Percentiles rank a stretch among this genome's conserved stretches.
Evolutionary conservation across 2,888 invertebrate species (phyloP).

Genomic region (Tetropium fuscum): DNA sequence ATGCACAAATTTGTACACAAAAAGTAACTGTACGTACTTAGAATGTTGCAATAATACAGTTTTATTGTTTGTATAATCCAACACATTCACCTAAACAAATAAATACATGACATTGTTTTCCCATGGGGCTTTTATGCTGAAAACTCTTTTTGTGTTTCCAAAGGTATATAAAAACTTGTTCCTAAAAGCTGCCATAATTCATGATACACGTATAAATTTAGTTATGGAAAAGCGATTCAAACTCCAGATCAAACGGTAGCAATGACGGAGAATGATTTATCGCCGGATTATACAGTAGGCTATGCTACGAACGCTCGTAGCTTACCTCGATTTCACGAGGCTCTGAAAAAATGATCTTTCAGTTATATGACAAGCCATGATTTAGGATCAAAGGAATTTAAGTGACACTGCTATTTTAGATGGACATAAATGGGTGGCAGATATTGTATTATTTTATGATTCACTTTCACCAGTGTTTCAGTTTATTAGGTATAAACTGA

Average conservation of each 20-base stretch:
- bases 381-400: slow-evolving; percentile 36
- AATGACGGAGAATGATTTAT: slow-evolving; percentile 56
- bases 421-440: not conserved
- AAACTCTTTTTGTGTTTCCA: slow-evolving; percentile 32
- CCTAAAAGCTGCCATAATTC: slow-evolving; percentile 45
- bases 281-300: slow-evolving; percentile 54
- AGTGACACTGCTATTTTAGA: slow-evolving; percentile 14
- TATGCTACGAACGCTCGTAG: slow-evolving; percentile 42
- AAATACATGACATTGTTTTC: slow-evolving; percentile 40
- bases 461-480: too few relatives aligned
- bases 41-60: too few relatives aligned
- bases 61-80: too few relatives aligned
- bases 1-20: too few relatives aligned
- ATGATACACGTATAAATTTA: slow-evolving; percentile 50
- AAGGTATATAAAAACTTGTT: slow-evolving; percentile 33
- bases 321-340: slow-evolving; percentile 49
- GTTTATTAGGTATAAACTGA: too few relatives aligned
- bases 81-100: too few relatives aligned
- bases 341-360: slow-evolving; percentile 42
- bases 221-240: slow-evolving; percentile 48
- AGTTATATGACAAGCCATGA: slow-evolving; percentile 45
- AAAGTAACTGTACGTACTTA: too few relatives aligned
- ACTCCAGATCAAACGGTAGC: slow-evolving; percentile 52
- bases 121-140: slow-evolving; percentile 28
- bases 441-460: not conserved